Percentiles rank a stretch among this genome's conserved stretches.
Evolutionary conservation across 2,888 invertebrate genomes (phyloP).

Genomic region (Baronia brevicornis): DNA sequence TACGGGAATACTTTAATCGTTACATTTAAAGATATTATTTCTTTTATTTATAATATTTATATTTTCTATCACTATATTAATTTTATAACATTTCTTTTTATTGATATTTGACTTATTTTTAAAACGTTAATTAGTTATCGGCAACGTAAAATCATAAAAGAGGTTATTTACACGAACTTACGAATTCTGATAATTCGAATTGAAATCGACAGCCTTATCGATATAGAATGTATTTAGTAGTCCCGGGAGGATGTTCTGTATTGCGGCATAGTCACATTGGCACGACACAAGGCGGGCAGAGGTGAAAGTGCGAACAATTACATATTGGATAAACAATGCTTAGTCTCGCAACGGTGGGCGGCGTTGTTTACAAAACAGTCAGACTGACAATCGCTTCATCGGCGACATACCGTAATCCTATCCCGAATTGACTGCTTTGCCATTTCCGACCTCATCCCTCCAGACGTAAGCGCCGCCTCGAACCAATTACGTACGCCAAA

Average conservation of each 20-base stretch:
- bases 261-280: slow-evolving; percentile 42
- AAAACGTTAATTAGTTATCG: too few relatives aligned
- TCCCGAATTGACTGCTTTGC: slow-evolving; percentile 12
- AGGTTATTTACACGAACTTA: too few relatives aligned
- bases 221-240: too few relatives aligned
- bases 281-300: slow-evolving; percentile 47
- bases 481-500: slow-evolving; percentile 23
- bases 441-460: slow-evolving; percentile 20
- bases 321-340: slow-evolving; percentile 29
- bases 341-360: slow-evolving; percentile 37
- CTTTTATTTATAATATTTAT: too few relatives aligned
- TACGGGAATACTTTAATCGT: too few relatives aligned
- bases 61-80: too few relatives aligned
- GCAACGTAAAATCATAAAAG: too few relatives aligned
- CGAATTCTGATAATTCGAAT: slow-evolving; percentile 15
- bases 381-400: slow-evolving; percentile 19
- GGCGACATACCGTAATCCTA: slow-evolving; percentile 19
- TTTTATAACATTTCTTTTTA: too few relatives aligned
- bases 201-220: slow-evolving; percentile 18
- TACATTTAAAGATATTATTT: too few relatives aligned
- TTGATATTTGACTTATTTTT: too few relatives aligned
- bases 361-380: slow-evolving; percentile 29
- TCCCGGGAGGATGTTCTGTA: slow-evolving; percentile 29
- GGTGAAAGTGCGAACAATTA: slow-evolving; percentile 62
- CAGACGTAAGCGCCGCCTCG: slow-evolving; percentile 13